These are phyloP conservation scores for Drosophila littoralis DNA, from an alignment of 1,140 invertebrate genomes.

Conservation along the genomic window DNA sequence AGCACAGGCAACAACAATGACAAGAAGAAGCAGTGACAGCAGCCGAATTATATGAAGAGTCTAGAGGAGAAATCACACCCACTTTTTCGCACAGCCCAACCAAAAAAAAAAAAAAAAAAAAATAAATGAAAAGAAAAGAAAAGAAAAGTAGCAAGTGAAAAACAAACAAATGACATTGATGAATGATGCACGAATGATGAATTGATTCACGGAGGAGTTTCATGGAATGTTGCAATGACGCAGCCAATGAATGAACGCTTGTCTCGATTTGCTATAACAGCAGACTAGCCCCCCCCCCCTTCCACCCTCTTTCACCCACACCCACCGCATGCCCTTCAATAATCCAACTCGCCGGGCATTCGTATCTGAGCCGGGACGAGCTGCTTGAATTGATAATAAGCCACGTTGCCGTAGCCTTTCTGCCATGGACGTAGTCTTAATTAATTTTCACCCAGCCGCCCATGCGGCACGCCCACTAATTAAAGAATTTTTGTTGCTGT, in stretches of 20 bases:
- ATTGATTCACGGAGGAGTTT: slow-evolving; percentile 56
- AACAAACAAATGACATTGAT: slow-evolving; percentile 75
- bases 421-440: slow-evolving; percentile 63
- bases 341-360: background rate
- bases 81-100: too few relatives aligned
- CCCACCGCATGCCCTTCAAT: background rate
- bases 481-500: slow-evolving; percentile 50
- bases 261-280: slow-evolving; percentile 37
- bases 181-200: slow-evolving; percentile 74
- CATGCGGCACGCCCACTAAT: slow-evolving; percentile 71
- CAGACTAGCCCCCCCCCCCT: background rate
- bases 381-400: slow-evolving; percentile 78
- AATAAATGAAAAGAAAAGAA: slow-evolving; percentile 12
- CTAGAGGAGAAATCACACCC: too few relatives aligned
- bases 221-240: slow-evolving; percentile 63
- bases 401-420: slow-evolving; percentile 4
- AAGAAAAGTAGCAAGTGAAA: slow-evolving; percentile 20
- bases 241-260: slow-evolving; percentile 47
- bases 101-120: slow-evolving; percentile 17
- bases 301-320: background rate
- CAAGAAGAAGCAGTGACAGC: too few relatives aligned
- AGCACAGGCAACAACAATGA: background rate
- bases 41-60: too few relatives aligned
- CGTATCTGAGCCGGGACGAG: slow-evolving; percentile 15
- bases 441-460: slow-evolving; percentile 60